Percentiles rank a stretch among this genome's conserved stretches.
These are phyloP conservation scores for Fundulus diaphanus DNA, from an alignment of 2,797 vertebrate genomes.

Conservation along the genomic window DNA sequence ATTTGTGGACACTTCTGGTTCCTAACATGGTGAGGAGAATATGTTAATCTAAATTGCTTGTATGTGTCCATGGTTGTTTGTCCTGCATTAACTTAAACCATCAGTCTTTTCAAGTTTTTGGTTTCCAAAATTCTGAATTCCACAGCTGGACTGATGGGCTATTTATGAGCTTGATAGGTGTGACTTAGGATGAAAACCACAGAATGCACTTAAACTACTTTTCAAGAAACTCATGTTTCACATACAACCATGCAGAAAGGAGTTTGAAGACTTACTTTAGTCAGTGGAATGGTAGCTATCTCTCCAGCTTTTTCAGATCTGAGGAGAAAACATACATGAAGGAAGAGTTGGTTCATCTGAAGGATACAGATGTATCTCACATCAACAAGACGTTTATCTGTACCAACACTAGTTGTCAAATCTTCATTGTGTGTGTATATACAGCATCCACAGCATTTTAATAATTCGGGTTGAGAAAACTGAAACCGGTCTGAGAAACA, in stretches of 20 bases:
- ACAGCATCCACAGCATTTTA: neutral
- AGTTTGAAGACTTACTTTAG: slow-evolving; percentile 64
- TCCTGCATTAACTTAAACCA: too few relatives aligned
- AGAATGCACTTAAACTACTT: neutral
- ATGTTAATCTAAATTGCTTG: too few relatives aligned
- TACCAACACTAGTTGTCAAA: neutral
- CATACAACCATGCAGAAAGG: neutral
- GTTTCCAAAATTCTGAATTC: too few relatives aligned
- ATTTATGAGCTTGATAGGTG: too few relatives aligned
- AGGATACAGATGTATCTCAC: neutral
- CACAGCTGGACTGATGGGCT: too few relatives aligned
- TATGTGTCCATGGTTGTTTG: too few relatives aligned
- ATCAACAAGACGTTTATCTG: neutral
- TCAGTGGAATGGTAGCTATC: slow-evolving; percentile 78
- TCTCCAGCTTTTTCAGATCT: slow-evolving; percentile 79
- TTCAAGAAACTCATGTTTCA: neutral
- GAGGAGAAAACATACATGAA: slow-evolving; percentile 24
- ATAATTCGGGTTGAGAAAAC: neutral
- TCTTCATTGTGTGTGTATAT: neutral
- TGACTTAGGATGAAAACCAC: neutral
- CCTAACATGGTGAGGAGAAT: too few relatives aligned
- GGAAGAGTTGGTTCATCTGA: neutral
- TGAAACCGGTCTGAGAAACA: neutral
- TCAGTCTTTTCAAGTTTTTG: too few relatives aligned
- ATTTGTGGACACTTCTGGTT: too few relatives aligned